Evolutionary conservation across 2,888 invertebrate species (phyloP).

Genomic region (Noctuana brunneofusca): DNA sequence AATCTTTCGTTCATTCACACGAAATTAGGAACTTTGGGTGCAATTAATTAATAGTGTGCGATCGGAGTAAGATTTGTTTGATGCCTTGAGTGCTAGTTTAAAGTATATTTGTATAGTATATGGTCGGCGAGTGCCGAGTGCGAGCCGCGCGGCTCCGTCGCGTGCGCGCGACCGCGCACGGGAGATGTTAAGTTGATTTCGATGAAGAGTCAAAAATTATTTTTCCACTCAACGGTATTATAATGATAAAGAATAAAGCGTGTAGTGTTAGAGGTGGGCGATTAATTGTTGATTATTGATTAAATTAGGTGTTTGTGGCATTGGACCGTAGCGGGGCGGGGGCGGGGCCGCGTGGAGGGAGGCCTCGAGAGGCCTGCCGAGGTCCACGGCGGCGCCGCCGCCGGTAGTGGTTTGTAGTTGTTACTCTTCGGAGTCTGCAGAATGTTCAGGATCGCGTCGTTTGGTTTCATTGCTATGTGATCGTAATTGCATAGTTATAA

Average conservation of each 20-base stretch:
- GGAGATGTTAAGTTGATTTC: slow-evolving; percentile 72
- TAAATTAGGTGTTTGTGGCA: slow-evolving; percentile 79
- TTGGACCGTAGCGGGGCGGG: slow-evolving; percentile 63
- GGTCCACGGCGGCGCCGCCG: slow-evolving; percentile 32
- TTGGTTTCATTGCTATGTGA: slow-evolving; percentile 78
- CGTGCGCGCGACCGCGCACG: slow-evolving; percentile 56
- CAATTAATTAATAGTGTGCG: neutral
- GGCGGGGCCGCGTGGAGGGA: neutral
- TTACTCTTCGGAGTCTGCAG: slow-evolving; percentile 63
- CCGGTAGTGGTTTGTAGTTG: slow-evolving; percentile 62
- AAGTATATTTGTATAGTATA: slow-evolving; percentile 36
- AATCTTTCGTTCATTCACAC: neutral
- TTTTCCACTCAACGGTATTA: slow-evolving; percentile 80
- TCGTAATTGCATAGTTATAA: slow-evolving; percentile 75
- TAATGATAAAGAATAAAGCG: slow-evolving; percentile 62
- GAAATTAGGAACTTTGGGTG: neutral
- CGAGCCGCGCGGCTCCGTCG: slow-evolving; percentile 43
- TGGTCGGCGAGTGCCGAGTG: neutral
- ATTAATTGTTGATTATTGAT: slow-evolving; percentile 82
- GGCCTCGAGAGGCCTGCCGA: neutral
- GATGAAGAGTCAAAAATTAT: slow-evolving; percentile 78
- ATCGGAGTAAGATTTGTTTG: neutral
- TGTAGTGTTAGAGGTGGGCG: slow-evolving; percentile 79
- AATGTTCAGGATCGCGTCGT: slow-evolving; percentile 70
- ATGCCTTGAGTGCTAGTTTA: slow-evolving; percentile 12